Evolutionary conservation across 2,113 vertebrate genomes (phyloP), one percentile per base, ranked within the genome.

Genomic region (Amblyopsis rosae): DNA sequence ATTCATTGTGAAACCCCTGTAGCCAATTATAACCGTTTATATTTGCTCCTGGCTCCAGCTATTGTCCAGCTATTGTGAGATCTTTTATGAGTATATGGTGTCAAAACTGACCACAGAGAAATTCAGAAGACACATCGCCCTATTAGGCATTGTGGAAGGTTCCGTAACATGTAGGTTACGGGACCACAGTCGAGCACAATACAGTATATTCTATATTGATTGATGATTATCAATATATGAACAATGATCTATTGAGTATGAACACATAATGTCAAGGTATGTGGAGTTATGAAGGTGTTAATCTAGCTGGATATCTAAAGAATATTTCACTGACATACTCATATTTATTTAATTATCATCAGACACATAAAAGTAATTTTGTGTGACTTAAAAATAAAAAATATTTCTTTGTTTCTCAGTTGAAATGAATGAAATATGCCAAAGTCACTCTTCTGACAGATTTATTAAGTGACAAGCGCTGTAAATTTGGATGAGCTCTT

Each of bases 81-180:
- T 45, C 47, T 19, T 35, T 1, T 62, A 72, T 75, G 47, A 59
- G 61, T 59, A 58, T 75, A 54, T 55, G 59, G 66, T 57, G 61
- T 79, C 68, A 12, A 64, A 83, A 83, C 82, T 72, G 63, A 79
- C 59, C 45, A 55, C 6, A 32, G 59, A 73, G 55, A 59, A 77
- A 47, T 19, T 71, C 59, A 57, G 72, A 62, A 73, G 57, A 67
- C 62, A 62, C 64, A 71, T 83, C 69, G 7, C 90, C 90, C 81
- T 90, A 89, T 89, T 85, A 75, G 90, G 90, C 55, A 53, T 77
- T 90, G 88, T 83, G 88, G 80, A 79, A 77, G 54, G 62, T 55
- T 48, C 71, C 65, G 79, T 81, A 75, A 73, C 76, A 74, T 72
- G 80, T 59, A 62, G 3, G 86, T 87, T 90, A 19, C 19, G 19